Evolutionary conservation across 1,140 invertebrate genomes (phyloP), one percentile per base, ranked within the genome.

Genomic region (Platyura marginata): DNA sequence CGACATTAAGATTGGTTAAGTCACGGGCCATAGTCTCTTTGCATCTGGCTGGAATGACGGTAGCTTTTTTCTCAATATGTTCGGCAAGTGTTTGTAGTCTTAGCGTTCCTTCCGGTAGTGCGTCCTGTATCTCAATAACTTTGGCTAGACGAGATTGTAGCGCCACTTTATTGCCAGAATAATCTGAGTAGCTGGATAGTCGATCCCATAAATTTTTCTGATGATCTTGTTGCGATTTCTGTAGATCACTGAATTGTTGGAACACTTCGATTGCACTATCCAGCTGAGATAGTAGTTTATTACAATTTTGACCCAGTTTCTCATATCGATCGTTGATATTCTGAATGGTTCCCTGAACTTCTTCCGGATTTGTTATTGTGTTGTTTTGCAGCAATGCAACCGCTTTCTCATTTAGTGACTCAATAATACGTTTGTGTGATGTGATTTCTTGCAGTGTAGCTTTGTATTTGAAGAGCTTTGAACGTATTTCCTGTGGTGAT

Each of bases 121-220:
- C 69, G 52, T 86, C 78, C 52, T 83, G 71, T 11, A 90, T 69
- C 46, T 86, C 79, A 48, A 75, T 70, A 13, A 93, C 69, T 62
- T 85, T 84, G 19, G 60, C 62, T 19, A 89, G 57, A 50, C 83
- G 72, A 9, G 74, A 69, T 52, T 86, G 75, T 2, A 91, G 57
- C 0, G 74, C 71, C 29, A 73, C 63, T 58, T 88, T 88, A 46
- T 80, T 89, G 19, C 86, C 87, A 21, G 74, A 77, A 51, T 77
- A 86, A 59, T 90, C 86, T 42, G 73, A 81, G 45, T 80, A 73
- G 47, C 74, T 68, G 36, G 78, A 71, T 1, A 91, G 60, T 49
- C 76, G 74, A 54, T 90, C 84, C 83, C 84, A 88, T 11, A 85
- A 70, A 48, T 83, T 79, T 53, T 90, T 90, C 51, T 87, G 83